A percentile compares a stretch with the other conserved stretches of the same genome.
Evolutionary conservation across 2,888 invertebrate species (phyloP).

Genomic region (Drosophila stalkeri): DNA sequence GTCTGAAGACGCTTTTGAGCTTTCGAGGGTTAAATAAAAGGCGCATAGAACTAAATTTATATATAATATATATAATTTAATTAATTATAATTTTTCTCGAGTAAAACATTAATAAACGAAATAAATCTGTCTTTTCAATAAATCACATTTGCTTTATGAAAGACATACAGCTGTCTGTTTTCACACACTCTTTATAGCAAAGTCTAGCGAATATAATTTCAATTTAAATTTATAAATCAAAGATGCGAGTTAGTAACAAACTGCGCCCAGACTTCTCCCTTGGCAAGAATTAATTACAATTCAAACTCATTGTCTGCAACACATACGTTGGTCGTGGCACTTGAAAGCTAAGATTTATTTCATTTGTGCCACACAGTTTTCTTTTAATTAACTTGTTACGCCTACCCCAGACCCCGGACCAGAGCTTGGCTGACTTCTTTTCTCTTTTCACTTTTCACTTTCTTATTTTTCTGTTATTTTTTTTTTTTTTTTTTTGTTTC

Average conservation of each 20-base stretch:
- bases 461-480: too few relatives aligned
- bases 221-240: conserved; percentile 20
- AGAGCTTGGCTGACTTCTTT: conserved; percentile 16
- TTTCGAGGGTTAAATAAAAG: too few relatives aligned
- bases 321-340: conserved; percentile 13
- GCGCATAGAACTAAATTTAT: too few relatives aligned
- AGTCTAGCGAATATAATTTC: neutral
- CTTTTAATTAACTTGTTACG: conserved; percentile 77
- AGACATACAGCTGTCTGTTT: neutral
- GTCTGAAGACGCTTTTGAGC: too few relatives aligned
- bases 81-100: too few relatives aligned
- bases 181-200: neutral
- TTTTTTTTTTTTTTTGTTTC: conserved; percentile 5
- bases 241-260: conserved; percentile 1
- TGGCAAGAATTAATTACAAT: conserved; percentile 68
- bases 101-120: too few relatives aligned
- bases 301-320: conserved; percentile 63
- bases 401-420: conserved; percentile 14
- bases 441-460: neutral
- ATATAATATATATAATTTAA: too few relatives aligned
- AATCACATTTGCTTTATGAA: neutral
- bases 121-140: neutral
- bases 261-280: neutral
- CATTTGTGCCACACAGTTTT: conserved; percentile 75
- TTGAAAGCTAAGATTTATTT: conserved; percentile 68